phyloP scores from a whole-genome alignment of 2,797 vertebrate species.

The Enteromius thamalakanensis region DNA sequence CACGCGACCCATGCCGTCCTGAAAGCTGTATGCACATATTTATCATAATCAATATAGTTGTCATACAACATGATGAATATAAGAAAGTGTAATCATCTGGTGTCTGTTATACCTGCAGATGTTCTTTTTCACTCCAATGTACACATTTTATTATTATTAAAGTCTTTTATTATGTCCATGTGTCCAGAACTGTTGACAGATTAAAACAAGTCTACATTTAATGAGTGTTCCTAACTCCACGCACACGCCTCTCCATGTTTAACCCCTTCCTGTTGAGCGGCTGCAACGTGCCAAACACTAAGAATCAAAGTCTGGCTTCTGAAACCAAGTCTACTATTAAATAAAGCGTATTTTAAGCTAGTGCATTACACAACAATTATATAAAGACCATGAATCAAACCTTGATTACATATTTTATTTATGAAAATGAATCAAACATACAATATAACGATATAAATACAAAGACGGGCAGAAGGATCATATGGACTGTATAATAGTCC shows the following conservation, averaged over 20 bases:
- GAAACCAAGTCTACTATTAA: not conserved
- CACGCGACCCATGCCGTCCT: not conserved
- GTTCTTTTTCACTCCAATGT: not conserved
- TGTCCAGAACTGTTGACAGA: not conserved
- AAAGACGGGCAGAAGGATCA: not conserved
- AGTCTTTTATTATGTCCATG: not conserved
- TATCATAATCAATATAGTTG: not conserved
- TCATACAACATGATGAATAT: not conserved
- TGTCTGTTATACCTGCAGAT: not conserved
- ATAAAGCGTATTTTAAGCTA: not conserved
- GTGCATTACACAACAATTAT: not conserved
- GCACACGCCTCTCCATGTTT: too few relatives aligned
- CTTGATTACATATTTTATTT: not conserved
- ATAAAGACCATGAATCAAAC: not conserved
- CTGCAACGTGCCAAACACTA: not conserved
- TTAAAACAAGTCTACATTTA: not conserved
- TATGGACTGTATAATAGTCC: not conserved
- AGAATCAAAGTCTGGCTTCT: not conserved
- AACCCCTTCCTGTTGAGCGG: not conserved
- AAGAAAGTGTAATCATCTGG: not conserved
- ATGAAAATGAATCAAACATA: constrained; percentile 20
- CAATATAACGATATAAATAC: constrained; percentile 28
- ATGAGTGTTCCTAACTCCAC: not conserved
- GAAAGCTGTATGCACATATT: not conserved
- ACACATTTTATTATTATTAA: too few relatives aligned